Conservation (phyloP, 1,140 invertebrate genomes). For the Sesamia nonagrioides region DNA sequence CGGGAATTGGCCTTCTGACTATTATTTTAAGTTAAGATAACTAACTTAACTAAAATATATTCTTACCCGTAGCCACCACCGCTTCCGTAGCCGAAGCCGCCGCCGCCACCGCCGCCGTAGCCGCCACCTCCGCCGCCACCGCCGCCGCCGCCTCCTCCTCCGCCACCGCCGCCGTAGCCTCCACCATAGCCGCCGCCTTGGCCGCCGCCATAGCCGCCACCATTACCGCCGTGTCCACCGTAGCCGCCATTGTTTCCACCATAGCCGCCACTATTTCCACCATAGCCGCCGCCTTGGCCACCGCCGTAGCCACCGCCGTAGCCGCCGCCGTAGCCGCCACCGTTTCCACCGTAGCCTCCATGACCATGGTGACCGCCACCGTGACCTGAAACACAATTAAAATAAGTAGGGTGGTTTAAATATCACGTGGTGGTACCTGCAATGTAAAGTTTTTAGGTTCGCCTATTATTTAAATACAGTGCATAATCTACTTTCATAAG, state of each 20-base stretch:
- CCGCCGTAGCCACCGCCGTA: conserved; percentile 18
- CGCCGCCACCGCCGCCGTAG: conserved; percentile 45
- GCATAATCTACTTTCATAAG: not conserved
- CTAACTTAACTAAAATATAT: no score
- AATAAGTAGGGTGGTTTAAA: not conserved
- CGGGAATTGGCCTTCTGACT: no score
- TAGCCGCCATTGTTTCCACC: conserved; percentile 25
- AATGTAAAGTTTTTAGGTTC: no score
- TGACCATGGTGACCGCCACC: conserved; percentile 34
- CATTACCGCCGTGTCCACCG: conserved; percentile 50
- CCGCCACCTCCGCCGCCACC: conserved; percentile 53
- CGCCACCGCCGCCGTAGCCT: conserved; percentile 47
- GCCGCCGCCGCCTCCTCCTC: conserved; percentile 49
- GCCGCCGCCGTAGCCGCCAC: conserved; percentile 42
- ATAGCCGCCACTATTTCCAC: conserved; percentile 36
- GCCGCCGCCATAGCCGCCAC: conserved; percentile 36
- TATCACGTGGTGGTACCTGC: no score
- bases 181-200: conserved; percentile 34
- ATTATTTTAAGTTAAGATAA: no score
- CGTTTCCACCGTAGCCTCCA: conserved; percentile 38
- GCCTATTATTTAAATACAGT: no score
- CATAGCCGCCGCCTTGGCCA: conserved; percentile 38
- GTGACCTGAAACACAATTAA: conserved; percentile 17
- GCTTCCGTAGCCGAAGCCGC: no score
- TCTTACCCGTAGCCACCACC: conserved; percentile 46